Base-by-base conservation (phyloP, 1,140 invertebrate genomes). In the Bombus huntii region DNA sequence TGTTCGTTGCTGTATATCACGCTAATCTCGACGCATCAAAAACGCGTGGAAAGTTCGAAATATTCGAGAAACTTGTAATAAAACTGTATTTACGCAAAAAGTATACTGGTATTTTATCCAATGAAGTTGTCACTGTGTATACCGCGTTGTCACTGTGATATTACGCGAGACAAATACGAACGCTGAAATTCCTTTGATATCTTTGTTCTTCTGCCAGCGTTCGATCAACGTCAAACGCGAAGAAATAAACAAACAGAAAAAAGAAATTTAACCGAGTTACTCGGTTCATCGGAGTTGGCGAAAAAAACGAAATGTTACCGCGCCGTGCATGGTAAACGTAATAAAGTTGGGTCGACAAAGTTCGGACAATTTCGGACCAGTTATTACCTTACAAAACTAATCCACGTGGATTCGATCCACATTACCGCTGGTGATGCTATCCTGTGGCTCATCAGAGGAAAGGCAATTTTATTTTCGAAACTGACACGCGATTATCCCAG, bases 11-110 rank as follows among this genome's bases (percentile, higher is more conserved):
- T 12, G 3, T 62, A 4, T 28, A 59, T 28, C 22, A 0, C 57
- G 9, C 12, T 1, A 5, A 62, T 62, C 28, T 0, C 8, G 1
- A n/a, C 18, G 18, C n/a, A 4, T 1, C 0, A 15, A 1, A 15
- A 31, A 31, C n/a, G 2, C n/a, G 13, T 1, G 31, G 1, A 34
- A n/a, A 18, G n/a, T 1, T 66, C 0, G 1, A 2, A 8, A 15
- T 66, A 8, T 6, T n/a, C 2, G n/a, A 18, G n/a, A 34, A 37
- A 3, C 34, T 31, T 3, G 31, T 34, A 34, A 37, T 5, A 68
- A 37, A 37, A 12, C 22, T 68, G 22, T 1, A 68, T 68, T 39
- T 39, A 15, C 25, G n/a, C 28, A 18, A 37, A 70, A 70, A 10
- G 31, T 39, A 39, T 25, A n/a, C 34, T 1, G 68, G 5, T 6